Conservation (phyloP, 2,888 invertebrate genomes). For the Tetrapedia diversipes region DNA sequence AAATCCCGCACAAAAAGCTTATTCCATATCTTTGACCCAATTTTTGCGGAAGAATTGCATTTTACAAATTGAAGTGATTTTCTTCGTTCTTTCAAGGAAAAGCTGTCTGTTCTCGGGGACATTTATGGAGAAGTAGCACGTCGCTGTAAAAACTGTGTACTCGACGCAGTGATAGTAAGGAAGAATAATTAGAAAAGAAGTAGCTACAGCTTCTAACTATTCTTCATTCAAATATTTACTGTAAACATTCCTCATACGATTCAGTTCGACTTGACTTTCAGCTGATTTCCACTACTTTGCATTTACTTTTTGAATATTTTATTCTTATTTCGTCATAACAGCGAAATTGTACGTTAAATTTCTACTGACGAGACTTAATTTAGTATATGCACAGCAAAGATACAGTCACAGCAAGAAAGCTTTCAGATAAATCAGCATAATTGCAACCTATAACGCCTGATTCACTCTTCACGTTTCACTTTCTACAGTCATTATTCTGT, state of each 20-base stretch:
- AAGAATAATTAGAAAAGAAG: neutral
- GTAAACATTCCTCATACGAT: too few relatives aligned
- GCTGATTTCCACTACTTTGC: neutral
- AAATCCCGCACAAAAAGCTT: neutral
- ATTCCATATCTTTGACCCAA: neutral
- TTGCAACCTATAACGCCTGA: neutral
- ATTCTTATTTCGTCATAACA: too few relatives aligned
- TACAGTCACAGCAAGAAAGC: slow-evolving; percentile 2
- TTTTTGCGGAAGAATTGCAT: too few relatives aligned
- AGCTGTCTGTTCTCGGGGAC: neutral
- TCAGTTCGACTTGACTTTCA: neutral
- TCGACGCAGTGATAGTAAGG: neutral
- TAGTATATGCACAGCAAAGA: slow-evolving; percentile 4
- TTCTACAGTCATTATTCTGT: too few relatives aligned
- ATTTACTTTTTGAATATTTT: neutral
- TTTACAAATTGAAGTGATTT: neutral
- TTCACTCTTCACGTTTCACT: neutral
- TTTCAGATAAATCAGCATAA: neutral
- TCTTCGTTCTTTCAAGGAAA: too few relatives aligned
- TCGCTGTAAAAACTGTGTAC: neutral
- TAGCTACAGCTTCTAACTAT: neutral
- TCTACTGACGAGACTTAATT: slow-evolving; percentile 1
- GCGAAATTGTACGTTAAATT: slow-evolving; percentile 1
- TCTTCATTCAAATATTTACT: neutral
- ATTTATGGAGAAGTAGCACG: neutral